Evolutionary conservation across 2,797 vertebrate genomes (phyloP).

Genomic region (Coendou prehensilis): DNA sequence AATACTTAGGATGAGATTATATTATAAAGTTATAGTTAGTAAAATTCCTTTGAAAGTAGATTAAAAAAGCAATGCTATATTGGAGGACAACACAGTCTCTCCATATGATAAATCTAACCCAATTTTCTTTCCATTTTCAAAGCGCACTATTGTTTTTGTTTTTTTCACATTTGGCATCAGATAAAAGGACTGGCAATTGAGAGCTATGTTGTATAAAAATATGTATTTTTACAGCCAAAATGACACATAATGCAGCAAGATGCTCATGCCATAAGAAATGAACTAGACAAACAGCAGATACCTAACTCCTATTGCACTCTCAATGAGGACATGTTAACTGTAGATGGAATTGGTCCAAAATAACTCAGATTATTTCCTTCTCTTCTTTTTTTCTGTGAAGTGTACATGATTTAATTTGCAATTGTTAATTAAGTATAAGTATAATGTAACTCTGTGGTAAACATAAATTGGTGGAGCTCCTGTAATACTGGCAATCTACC

Average conservation of each 20-base stretch:
- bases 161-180: background rate
- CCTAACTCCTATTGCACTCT: background rate
- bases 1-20: background rate
- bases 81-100: background rate
- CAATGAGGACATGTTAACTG: background rate
- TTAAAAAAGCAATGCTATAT: background rate
- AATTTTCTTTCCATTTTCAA: background rate
- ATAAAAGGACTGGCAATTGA: background rate
- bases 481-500: background rate
- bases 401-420: background rate
- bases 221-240: conserved; percentile 6
- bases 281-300: background rate
- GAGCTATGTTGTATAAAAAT: background rate
- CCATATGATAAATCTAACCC: background rate
- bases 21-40: background rate
- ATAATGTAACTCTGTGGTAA: background rate
- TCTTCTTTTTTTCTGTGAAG: background rate
- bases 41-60: background rate
- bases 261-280: background rate
- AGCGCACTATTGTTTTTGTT: background rate
- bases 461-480: background rate
- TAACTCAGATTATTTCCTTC: conserved; percentile 28
- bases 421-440: background rate
- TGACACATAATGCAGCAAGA: conserved; percentile 1
- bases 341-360: background rate